Evolutionary conservation across 2,113 vertebrate genomes (phyloP), one percentile per base, ranked within the genome.

Genomic region (Uria aalge): DNA sequence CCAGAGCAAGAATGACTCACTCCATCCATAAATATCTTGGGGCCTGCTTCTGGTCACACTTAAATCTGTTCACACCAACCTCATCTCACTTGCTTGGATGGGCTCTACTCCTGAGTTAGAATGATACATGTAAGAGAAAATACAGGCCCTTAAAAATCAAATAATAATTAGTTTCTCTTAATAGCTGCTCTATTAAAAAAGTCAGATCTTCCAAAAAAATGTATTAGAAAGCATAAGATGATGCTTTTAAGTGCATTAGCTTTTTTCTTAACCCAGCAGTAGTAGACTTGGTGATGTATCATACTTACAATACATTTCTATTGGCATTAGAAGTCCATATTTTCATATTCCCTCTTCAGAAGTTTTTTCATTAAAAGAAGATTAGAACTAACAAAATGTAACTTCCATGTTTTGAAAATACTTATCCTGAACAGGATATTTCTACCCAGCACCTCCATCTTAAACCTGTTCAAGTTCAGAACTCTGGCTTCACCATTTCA

Each of bases 1-100:
- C 62, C 89, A 90, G 94, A 92, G 69, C 55, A 85, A 62, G 77
- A 92, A 83, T 95, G 73, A 93, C 78, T 95, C 95, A 88, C 27
- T 85, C 74, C 19, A 34, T 45, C 96, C 87, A 83, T 94, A 95
- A 93, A 94, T 91, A 92, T 67, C 92, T 79, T 5, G 27, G 36
- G 57, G n/a, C 45, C 69, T 95, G 66, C 57, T 82, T 95, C 66
- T 48, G 80, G 68, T 79, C 57, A 23, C 41, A 21, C 57, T 88
- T 72, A 80, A 88, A 88, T 30, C 77, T 0, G 0, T 78, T 87
- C 92, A 69, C 56, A 78, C 79, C 76, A 94, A 32, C 57, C 94
- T 85, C 74, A 85, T 92, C 84, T 94, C 62, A 82, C 69, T 92
- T 81, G 67, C 45, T 73, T 91, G 91, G 91, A 95, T 91, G 77